Conservation (phyloP, 2,113 vertebrate species). For the Lonchura striata region DNA sequence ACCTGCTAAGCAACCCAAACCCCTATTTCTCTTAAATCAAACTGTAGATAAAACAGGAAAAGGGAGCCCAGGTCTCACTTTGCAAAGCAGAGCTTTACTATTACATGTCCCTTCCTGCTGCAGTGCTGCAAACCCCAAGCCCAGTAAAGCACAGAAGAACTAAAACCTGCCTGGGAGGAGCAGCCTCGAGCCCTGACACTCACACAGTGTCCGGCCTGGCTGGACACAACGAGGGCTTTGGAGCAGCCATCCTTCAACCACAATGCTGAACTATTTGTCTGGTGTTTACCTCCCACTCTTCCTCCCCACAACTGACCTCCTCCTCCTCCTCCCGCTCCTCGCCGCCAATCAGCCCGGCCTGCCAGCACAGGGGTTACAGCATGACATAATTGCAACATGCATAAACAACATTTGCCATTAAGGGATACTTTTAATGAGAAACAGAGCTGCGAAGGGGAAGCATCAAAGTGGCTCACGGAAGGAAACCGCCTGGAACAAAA, state of each 20-base stretch:
- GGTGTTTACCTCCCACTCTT: background rate
- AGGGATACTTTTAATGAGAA: constrained; percentile 83
- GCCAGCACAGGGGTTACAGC: constrained; percentile 64
- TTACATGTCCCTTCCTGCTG: background rate
- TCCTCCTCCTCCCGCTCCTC: background rate
- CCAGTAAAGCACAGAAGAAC: background rate
- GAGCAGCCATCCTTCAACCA: background rate
- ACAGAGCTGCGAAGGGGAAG: constrained; percentile 78
- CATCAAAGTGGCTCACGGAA: constrained; percentile 84
- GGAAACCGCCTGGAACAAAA: constrained; percentile 84
- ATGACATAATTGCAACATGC: constrained; percentile 77
- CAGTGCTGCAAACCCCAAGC: background rate
- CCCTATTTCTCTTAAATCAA: background rate
- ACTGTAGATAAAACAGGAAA: background rate
- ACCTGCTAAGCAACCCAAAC: background rate
- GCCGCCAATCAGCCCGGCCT: constrained; percentile 42
- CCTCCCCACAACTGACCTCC: constrained; percentile 23
- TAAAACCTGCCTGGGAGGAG: background rate
- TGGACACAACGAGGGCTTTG: background rate
- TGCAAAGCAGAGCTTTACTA: background rate
- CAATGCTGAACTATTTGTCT: background rate
- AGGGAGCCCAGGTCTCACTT: background rate
- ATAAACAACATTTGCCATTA: constrained; percentile 82
- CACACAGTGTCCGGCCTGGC: background rate
- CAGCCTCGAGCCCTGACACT: background rate